phyloP scores from a whole-genome alignment of 2,113 vertebrate species.

The Galemys pyrenaicus region DNA sequence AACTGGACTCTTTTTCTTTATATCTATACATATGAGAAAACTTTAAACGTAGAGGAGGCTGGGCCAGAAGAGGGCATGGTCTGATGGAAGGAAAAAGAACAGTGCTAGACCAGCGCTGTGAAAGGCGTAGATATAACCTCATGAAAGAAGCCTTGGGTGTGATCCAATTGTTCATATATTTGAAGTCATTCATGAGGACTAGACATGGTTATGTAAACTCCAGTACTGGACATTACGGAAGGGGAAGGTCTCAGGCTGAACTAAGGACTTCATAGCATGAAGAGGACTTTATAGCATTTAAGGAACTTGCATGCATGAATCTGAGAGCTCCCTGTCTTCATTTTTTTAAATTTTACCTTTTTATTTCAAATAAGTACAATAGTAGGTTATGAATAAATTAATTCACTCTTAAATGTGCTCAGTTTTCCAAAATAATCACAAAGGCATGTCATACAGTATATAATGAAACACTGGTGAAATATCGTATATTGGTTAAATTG shows the following conservation, averaged over 20 bases:
- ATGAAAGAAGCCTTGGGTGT: not conserved
- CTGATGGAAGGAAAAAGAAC: not conserved
- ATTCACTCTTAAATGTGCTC: slow-evolving; percentile 31
- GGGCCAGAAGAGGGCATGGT: not conserved
- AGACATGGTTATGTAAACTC: not conserved
- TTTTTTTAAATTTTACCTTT: not conserved
- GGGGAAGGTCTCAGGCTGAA: not conserved
- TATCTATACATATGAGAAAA: not conserved
- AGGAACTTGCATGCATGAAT: not conserved
- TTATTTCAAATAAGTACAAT: slow-evolving; percentile 34
- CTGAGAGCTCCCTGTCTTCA: not conserved
- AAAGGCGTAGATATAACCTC: not conserved
- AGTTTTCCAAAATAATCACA: slow-evolving; percentile 58
- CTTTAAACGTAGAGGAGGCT: not conserved
- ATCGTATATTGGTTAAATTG: not conserved
- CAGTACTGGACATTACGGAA: not conserved
- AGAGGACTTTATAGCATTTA: not conserved
- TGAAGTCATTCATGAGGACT: not conserved
- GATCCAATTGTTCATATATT: not conserved
- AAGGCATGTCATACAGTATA: not conserved
- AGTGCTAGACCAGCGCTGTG: not conserved
- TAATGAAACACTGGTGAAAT: slow-evolving; percentile 39
- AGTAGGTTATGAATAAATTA: slow-evolving; percentile 21
- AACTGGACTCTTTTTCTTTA: not conserved
- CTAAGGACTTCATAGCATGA: not conserved